Evolutionary conservation across 2,113 vertebrate species (phyloP), one percentile per base, ranked within the genome.

Genomic region (Thermophis baileyi): DNA sequence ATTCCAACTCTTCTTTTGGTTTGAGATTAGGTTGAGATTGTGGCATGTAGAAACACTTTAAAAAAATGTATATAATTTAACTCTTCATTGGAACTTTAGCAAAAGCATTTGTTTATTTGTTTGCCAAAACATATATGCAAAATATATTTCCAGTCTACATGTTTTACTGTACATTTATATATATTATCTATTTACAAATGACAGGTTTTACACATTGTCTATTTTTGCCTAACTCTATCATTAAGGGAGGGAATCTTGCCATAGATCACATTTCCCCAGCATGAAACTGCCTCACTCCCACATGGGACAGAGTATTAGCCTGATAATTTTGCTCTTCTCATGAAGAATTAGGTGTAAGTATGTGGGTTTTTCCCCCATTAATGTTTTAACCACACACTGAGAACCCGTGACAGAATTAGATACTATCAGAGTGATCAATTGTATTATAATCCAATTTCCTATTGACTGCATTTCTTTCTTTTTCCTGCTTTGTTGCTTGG

Each of bases 401-500:
- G 63, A 20, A 89, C 47, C n/a, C 9, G 85, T 44, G 40, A 92
- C 63, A 74, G 51, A 89, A 50, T 54, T n/a, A 53, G 88, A 57
- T 91, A 86, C 40, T 35, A 46, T n/a, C 92, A 51, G 27, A 46
- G 51, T 49, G 44, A 86, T 60, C 63, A 69, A 24, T 93, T 95
- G 95, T 95, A 94, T 89, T 94, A 94, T 94, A 85, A 93, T 94
- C 93, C 94, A 94, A 81, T 85, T 93, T 94, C 44, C 69, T 47
- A 69, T 74, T 89, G 92, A 92, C 46, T 63, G 46, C 49, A 44
- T 90, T 60, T 90, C 57, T 49, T 88, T 22, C 54, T 69, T 85
- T 86, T 46, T 89, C 18, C 18, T 81, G 16, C 74, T 40, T 44
- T 91, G 44, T 55, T 92, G 93, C 90, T 89, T 94, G 53, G 88